Base-by-base conservation (phyloP, 2,113 vertebrate species). In the Tragelaphus imberbis region DNA sequence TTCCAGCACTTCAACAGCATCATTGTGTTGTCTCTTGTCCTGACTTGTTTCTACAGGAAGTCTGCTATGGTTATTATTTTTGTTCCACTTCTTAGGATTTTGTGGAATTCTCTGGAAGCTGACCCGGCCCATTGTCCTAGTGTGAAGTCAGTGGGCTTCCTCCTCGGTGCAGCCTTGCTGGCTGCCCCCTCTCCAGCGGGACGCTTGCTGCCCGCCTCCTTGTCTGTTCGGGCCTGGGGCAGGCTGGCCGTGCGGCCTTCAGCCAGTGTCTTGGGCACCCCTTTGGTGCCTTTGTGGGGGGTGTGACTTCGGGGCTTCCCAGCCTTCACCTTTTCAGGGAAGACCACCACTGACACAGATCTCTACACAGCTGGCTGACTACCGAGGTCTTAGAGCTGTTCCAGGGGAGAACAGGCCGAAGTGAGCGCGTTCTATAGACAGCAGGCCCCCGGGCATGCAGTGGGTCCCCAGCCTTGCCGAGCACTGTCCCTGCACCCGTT, bases 301-400 rank as follows among this genome's bases (percentile, higher is more conserved):
- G 87, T 0, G 2, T 23, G 12, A 1, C 71, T n/a, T 2, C 9
- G 25, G 17, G 33, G 21, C 47, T 28, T 14, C 33, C 23, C 51
- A 19, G 36, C 58, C 17, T n/a, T 1, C 33, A 0, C 15, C 10
- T 15, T 7, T 3, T 11, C 40, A 16, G 85, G 40, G 6, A 17
- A 15, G 55, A 55, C 16, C 15, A 1, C 0, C 0, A 5, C 1
- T 17, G 2, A 7, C 40, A 15, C 81, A 27, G 88, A 14, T 3
- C 19, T 47, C 82, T 6, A 1, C 40, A 3, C 27, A n/a, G 2
- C 3, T 49, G 2, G 10, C 68, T 4, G 28, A 4, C 15, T 9
- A 1, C 75, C 0, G 1, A 1, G 9, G 51, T 6, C 44, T 9
- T 2, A 1, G 77, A 1, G 59, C 0, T 16, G 0, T 9, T 1